Conservation (phyloP, 2,888 invertebrate genomes). For the Eugnorisma glareosa region DNA sequence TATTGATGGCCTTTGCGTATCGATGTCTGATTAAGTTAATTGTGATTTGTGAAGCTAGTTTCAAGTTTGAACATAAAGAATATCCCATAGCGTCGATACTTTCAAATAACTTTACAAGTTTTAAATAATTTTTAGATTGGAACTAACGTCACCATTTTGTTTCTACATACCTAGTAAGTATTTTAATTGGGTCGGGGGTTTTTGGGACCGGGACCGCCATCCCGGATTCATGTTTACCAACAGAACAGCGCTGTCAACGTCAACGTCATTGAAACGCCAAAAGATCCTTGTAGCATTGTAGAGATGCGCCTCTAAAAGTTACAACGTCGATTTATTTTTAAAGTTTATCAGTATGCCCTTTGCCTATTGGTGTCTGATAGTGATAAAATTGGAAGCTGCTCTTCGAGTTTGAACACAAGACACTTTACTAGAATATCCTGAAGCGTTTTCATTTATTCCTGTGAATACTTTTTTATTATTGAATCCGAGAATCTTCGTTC, state of each 20-base stretch:
- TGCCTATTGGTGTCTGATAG: constrained; percentile 6
- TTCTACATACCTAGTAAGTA: no score
- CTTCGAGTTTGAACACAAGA: background rate
- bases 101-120: no score
- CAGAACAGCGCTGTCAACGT: no score
- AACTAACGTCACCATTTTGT: background rate
- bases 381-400: constrained; percentile 13
- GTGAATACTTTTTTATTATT: background rate
- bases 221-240: no score
- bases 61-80: background rate
- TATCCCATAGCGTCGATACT: background rate
- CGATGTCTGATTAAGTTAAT: background rate
- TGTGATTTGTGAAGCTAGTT: background rate
- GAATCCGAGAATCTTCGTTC: background rate
- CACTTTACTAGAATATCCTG: background rate
- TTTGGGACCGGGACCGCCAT: no score
- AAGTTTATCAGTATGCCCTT: background rate
- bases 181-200: no score
- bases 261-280: background rate
- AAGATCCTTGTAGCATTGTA: background rate
- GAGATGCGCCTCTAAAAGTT: background rate
- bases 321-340: background rate
- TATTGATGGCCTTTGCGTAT: constrained; percentile 10
- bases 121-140: background rate
- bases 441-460: background rate